Evolutionary conservation across 2,888 invertebrate genomes (phyloP).

Genomic region (Dryobota labecula): DNA sequence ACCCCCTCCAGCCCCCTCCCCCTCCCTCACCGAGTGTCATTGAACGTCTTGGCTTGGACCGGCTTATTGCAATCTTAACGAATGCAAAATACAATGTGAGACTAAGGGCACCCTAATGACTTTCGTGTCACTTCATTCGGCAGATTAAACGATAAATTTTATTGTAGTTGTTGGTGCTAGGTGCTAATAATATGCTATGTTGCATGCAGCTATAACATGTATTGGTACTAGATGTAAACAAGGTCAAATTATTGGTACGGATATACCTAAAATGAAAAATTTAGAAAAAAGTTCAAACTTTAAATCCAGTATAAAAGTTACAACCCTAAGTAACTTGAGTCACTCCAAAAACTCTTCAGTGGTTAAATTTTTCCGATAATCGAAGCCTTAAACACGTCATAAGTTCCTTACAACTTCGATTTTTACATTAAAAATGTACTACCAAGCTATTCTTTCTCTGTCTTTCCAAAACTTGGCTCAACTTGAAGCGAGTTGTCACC

Average conservation of each 20-base stretch:
- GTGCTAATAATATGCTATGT: constrained; percentile 18
- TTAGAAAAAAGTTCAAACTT: neutral
- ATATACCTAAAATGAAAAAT: neutral
- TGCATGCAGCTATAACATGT: neutral
- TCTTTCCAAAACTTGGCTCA: constrained; percentile 45
- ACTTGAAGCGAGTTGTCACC: constrained; percentile 67
- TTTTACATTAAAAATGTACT: constrained; percentile 3
- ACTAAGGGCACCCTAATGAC: constrained; percentile 74
- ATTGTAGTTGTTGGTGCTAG: constrained; percentile 28
- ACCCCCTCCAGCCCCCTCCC: constrained; percentile 68
- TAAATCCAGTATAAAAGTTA: neutral
- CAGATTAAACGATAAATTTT: constrained; percentile 65
- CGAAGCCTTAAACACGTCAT: constrained; percentile 3
- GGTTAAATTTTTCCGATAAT: constrained; percentile 16
- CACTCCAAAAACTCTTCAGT: constrained; percentile 23
- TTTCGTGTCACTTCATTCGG: constrained; percentile 67
- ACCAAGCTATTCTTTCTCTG: constrained; percentile 19
- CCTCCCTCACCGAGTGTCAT: constrained; percentile 79
- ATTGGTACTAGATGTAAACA: neutral
- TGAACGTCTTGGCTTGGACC: constrained; percentile 81
- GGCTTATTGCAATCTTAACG: constrained; percentile 76
- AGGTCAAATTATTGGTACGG: neutral
- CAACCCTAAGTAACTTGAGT: constrained; percentile 11
- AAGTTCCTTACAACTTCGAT: neutral
- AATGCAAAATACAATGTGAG: constrained; percentile 79